Evolutionary conservation across 64 coral and sea anemone species (phyloP).

Genomic region (Cladopsammia gracilis): DNA sequence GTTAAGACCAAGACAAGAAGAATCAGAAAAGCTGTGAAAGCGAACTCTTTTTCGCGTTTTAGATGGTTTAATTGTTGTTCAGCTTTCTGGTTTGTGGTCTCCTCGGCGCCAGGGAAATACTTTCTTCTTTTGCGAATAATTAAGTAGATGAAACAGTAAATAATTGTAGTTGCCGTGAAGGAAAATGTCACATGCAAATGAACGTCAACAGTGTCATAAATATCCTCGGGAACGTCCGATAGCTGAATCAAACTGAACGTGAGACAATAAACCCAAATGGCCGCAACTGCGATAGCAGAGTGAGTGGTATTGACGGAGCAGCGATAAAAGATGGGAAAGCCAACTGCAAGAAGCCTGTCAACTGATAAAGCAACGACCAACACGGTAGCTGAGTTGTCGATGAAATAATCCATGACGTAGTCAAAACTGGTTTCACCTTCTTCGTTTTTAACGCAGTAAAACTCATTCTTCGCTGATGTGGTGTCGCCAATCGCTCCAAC

Average conservation of each 20-base stretch:
- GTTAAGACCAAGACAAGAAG: slow-evolving; percentile 27
- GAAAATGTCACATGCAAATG: slow-evolving; percentile 50
- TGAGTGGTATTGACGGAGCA: slow-evolving; percentile 11
- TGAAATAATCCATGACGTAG: slow-evolving; percentile 26
- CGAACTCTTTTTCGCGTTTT: slow-evolving; percentile 29
- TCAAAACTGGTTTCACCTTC: background rate
- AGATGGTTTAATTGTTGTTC: background rate
- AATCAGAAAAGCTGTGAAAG: slow-evolving; percentile 54
- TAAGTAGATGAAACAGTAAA: slow-evolving; percentile 21
- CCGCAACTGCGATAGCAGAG: background rate
- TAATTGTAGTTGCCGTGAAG: background rate
- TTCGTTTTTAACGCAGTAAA: slow-evolving; percentile 19
- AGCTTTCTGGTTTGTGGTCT: background rate
- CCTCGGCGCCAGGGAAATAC: background rate
- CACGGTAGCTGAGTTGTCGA: slow-evolving; percentile 30
- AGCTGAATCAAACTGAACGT: slow-evolving; percentile 35
- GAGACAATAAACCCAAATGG: slow-evolving; percentile 21
- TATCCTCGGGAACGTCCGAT: background rate
- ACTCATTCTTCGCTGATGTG: slow-evolving; percentile 32
- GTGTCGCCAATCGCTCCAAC: slow-evolving; percentile 43
- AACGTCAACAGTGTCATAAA: slow-evolving; percentile 31
- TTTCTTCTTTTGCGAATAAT: slow-evolving; percentile 31
- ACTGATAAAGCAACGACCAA: slow-evolving; percentile 13
- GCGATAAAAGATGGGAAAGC: slow-evolving; percentile 46
- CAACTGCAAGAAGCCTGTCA: slow-evolving; percentile 39